phyloP scores from a whole-genome alignment of 1,140 invertebrate species.

The Cyclina sinensis region DNA sequence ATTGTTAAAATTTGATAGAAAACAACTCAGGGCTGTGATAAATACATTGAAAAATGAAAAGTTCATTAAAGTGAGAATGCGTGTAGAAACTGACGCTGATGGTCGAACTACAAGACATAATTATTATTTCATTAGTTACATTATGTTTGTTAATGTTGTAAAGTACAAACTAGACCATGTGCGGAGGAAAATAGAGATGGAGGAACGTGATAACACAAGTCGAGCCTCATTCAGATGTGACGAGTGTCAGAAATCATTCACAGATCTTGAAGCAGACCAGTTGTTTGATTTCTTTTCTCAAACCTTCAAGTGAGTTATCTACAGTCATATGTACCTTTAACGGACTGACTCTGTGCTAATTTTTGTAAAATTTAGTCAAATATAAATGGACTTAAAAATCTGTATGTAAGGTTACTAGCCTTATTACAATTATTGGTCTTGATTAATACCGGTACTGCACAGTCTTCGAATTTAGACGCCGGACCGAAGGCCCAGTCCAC shows the following conservation, averaged over 20 bases:
- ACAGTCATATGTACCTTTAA: no score
- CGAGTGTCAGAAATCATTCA: constrained; percentile 95
- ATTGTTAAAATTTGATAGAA: constrained; percentile 96
- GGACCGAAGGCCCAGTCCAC: no score
- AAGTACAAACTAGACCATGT: constrained; percentile 99
- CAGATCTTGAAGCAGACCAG: constrained; percentile 92
- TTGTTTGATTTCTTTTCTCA: constrained; percentile 94
- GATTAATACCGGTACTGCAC: no score
- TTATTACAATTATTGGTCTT: no score
- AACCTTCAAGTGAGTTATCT: constrained; percentile 89
- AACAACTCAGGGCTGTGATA: constrained; percentile 96
- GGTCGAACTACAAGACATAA: constrained; percentile 99
- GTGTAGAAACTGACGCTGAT: constrained; percentile 97
- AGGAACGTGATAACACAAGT: constrained; percentile 97
- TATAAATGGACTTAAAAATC: no score
- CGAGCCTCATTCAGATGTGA: constrained; percentile 98
- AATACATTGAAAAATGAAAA: constrained; percentile 96
- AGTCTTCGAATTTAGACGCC: no score
- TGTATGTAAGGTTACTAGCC: no score
- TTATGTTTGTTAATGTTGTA: constrained; percentile 97
- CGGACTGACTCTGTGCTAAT: no score
- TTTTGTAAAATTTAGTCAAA: no score
- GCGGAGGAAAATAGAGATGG: constrained; percentile 97
- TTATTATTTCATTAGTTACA: constrained; percentile 99
- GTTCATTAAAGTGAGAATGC: constrained; percentile 95